These are phyloP conservation scores for Sweltsa coloradensis DNA, from an alignment of 1,140 invertebrate genomes.

Conservation along the genomic window DNA sequence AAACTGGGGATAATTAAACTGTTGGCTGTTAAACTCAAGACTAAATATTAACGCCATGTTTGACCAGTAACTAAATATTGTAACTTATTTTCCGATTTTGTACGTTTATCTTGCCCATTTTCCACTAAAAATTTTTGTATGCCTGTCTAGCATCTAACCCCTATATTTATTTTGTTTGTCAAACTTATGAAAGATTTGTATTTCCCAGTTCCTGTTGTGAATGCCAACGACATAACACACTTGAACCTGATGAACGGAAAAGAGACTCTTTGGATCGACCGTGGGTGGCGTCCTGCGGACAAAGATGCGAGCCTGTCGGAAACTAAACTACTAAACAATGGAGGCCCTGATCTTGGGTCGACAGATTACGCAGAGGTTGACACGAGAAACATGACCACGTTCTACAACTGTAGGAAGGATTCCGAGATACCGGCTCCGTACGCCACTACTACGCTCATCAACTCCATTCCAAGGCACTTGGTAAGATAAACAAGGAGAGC, in stretches of 20 bases:
- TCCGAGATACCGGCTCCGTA: constrained; percentile 65
- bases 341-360: constrained; percentile 28
- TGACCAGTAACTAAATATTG: too few relatives aligned
- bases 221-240: constrained; percentile 42
- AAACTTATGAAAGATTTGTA: background rate
- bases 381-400: constrained; percentile 57
- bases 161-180: background rate
- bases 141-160: background rate
- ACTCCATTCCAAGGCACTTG: constrained; percentile 21
- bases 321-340: constrained; percentile 46
- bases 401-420: constrained; percentile 55
- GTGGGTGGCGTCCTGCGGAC: constrained; percentile 54
- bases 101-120: background rate
- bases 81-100: background rate
- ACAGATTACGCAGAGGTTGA: constrained; percentile 70
- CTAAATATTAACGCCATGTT: too few relatives aligned
- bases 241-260: constrained; percentile 43
- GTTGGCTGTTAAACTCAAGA: too few relatives aligned
- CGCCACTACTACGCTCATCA: constrained; percentile 63
- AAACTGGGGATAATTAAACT: too few relatives aligned
- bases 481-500: too few relatives aligned
- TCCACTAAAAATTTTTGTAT: background rate
- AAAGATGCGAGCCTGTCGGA: constrained; percentile 43
- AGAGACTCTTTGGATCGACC: constrained; percentile 61
- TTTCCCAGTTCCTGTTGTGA: constrained; percentile 43